Evolutionary conservation across 2,888 invertebrate species (phyloP), one percentile per base, ranked within the genome.

Genomic region (Itoplectis maculator): DNA sequence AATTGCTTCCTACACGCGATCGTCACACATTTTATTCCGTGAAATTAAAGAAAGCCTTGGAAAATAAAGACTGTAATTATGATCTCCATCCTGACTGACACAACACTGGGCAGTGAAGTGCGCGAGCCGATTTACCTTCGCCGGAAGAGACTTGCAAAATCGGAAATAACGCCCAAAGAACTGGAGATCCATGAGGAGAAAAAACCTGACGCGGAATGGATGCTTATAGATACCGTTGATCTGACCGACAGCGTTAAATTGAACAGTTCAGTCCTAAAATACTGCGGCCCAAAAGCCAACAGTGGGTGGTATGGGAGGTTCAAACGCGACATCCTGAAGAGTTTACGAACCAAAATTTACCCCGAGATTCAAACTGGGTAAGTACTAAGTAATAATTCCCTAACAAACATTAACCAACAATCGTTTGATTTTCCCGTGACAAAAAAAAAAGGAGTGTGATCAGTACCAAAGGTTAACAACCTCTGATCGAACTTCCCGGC

Each of bases 271-370:
- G n/a, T 70, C 11, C 65, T 78, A 45, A 87, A 82, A 40, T 84
- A 83, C 63, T 85, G 82, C 37, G 73, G 78, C 15, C 74, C 82
- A 18, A 86, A 45, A 54, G 72, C 75, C 29, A 81, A 29, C 18
- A 74, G 59, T 47, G 70, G 78, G 18, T 91, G 90, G 89, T 89
- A 88, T 69, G 42, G 37, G 13, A 88, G 84, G 73, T 59, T 91
- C 13, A 89, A 86, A 47, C 85, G 86, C 3, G 86, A 87, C 11
- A 68, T 91, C 37, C 49, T 88, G 59, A 88, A 87, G 72, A 87
- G 84, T 74, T 68, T 88, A 7, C 75, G 85, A 23, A 90, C 86
- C 40, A 89, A 87, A 82, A 80, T 90, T 63, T 82, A 68, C 75
- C 91, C 90, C 23, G 42, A 70, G 6, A 23, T 59, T 1, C 23